A percentile compares a stretch with the other conserved stretches of the same genome.
Evolutionary conservation across 2,888 invertebrate species (phyloP).

Genomic region (Petrophora chlorosata): DNA sequence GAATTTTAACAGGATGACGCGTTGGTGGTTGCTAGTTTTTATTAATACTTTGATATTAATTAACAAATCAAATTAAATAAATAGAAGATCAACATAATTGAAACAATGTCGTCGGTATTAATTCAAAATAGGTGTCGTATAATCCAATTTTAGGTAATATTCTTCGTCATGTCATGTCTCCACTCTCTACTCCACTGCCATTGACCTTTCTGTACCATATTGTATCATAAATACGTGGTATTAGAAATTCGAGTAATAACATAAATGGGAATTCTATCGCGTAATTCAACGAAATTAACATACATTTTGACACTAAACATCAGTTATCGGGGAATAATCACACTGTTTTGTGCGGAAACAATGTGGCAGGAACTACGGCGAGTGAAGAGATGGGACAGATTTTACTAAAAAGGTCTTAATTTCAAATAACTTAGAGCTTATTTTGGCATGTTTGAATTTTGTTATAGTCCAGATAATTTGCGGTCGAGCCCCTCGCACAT

Average conservation of each 20-base stretch:
- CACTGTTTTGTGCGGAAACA: conserved; percentile 66
- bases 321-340: conserved; percentile 61
- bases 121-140: too few relatives aligned
- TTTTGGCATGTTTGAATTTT: neutral
- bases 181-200: conserved; percentile 19
- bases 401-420: conserved; percentile 10
- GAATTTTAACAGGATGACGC: too few relatives aligned
- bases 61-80: too few relatives aligned
- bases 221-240: too few relatives aligned
- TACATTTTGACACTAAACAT: conserved; percentile 45
- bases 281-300: conserved; percentile 35
- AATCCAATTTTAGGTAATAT: too few relatives aligned
- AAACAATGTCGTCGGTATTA: too few relatives aligned
- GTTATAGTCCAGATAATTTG: conserved; percentile 39
- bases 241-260: conserved; percentile 28
- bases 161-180: neutral
- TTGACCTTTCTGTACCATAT: conserved; percentile 25
- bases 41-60: too few relatives aligned
- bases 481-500: conserved; percentile 38
- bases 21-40: too few relatives aligned
- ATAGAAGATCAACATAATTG: too few relatives aligned
- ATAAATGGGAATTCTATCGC: conserved; percentile 38
- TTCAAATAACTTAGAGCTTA: conserved; percentile 13
- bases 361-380: conserved; percentile 74
- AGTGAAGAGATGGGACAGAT: conserved; percentile 34